phyloP scores from a whole-genome alignment of 2,113 vertebrate genomes.

The Perca fluviatilis region DNA sequence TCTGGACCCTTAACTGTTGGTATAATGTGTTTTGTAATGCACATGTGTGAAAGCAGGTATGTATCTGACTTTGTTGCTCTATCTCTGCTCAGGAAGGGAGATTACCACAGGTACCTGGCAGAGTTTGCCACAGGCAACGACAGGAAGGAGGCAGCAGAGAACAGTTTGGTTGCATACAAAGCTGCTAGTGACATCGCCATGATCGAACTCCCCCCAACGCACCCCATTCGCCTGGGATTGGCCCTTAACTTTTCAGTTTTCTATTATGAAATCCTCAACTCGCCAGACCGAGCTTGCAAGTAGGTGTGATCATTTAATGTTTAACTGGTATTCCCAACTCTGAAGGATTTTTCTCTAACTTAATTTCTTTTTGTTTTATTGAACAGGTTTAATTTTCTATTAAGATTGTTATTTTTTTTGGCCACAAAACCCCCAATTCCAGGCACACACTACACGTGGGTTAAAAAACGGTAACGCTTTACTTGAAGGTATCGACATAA shows the following conservation, averaged over 20 bases:
- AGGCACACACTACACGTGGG: too few relatives aligned
- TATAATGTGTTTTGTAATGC: background rate
- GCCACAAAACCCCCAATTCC: too few relatives aligned
- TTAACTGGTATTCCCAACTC: too few relatives aligned
- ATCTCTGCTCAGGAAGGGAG: constrained; percentile 93
- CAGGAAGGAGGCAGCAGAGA: constrained; percentile 98
- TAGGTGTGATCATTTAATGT: constrained; percentile 40
- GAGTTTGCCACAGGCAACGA: constrained; percentile 98
- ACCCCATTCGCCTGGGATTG: constrained; percentile 96
- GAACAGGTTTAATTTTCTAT: too few relatives aligned
- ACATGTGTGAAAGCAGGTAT: background rate
- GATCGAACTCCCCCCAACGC: constrained; percentile 96
- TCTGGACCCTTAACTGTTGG: background rate
- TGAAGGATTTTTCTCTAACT: background rate
- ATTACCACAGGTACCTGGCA: constrained; percentile 99
- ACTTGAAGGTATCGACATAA: too few relatives aligned
- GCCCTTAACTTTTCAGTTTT: constrained; percentile 99
- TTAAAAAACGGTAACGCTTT: too few relatives aligned
- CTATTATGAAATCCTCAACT: constrained; percentile 99
- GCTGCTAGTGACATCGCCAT: constrained; percentile 97
- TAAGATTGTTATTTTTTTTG: too few relatives aligned
- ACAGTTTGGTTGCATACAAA: constrained; percentile 98
- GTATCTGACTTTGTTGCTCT: background rate
- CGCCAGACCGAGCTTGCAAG: constrained; percentile 98
- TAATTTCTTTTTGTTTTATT: background rate